Conservation (phyloP, 2,888 invertebrate genomes). For the Sarcophaga caerulescens region DNA sequence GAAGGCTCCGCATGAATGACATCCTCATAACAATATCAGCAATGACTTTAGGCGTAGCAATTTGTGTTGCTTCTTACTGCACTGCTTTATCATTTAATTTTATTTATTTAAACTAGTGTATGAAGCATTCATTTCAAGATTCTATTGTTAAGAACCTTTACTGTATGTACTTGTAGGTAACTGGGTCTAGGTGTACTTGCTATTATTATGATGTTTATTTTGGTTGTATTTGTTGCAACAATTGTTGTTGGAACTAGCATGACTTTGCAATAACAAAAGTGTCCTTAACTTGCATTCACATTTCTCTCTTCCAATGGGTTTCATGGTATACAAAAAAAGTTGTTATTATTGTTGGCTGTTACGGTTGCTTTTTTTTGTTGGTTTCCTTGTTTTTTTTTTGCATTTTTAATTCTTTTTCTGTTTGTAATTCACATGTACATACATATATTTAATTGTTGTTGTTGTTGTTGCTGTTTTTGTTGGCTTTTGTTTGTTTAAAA, state of each 20-base stretch:
- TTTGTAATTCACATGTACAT: background rate
- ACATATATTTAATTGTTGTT: background rate
- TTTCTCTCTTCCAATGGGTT: conserved; percentile 37
- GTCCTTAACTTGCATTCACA: conserved; percentile 66
- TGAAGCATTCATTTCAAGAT: background rate
- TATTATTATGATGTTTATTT: conserved; percentile 53
- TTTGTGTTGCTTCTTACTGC: too few relatives aligned
- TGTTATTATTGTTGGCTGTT: background rate
- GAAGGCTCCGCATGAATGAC: too few relatives aligned
- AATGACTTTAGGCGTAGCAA: too few relatives aligned
- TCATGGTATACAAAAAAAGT: conserved; percentile 24
- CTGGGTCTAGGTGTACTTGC: conserved; percentile 62
- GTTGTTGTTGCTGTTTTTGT: conserved; percentile 10
- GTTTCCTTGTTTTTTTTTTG: conserved; percentile 17
- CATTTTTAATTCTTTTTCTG: conserved; percentile 13
- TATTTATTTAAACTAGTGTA: too few relatives aligned
- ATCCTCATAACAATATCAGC: too few relatives aligned
- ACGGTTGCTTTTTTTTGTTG: conserved; percentile 34
- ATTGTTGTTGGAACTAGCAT: conserved; percentile 55
- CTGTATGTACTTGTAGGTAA: conserved; percentile 41
- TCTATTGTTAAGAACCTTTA: background rate
- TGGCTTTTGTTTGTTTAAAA: conserved; percentile 11
- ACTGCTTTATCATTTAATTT: too few relatives aligned
- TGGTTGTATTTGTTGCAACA: conserved; percentile 6
- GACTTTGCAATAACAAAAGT: conserved; percentile 61